Percentiles rank a stretch among this genome's conserved stretches.
phyloP scores from a whole-genome alignment of 2,797 vertebrate genomes.

The Champsocephalus gunnari region DNA sequence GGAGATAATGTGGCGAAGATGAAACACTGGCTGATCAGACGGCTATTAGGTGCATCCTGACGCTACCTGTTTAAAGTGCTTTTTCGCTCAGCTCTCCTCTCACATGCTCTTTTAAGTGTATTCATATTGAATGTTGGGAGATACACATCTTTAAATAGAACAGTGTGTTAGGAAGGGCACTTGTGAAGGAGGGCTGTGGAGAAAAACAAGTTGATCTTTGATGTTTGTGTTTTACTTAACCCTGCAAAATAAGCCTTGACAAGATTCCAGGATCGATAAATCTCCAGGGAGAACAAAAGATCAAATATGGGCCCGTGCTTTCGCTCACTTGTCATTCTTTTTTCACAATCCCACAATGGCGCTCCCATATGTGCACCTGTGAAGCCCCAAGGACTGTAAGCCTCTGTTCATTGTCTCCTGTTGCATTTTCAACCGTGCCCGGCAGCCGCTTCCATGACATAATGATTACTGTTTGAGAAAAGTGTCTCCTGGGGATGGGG shows the following conservation, averaged over 20 bases:
- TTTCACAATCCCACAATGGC: constrained; percentile 12
- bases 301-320: constrained; percentile 40
- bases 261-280: constrained; percentile 76
- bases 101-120: constrained; percentile 63
- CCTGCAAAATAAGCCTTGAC: constrained; percentile 65
- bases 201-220: constrained; percentile 67
- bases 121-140: constrained; percentile 62
- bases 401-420: constrained; percentile 40
- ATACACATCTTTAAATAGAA: constrained; percentile 70
- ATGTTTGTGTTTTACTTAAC: constrained; percentile 70
- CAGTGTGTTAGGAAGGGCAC: constrained; percentile 33
- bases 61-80: constrained; percentile 55
- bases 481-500: constrained; percentile 48
- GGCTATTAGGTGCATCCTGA: constrained; percentile 60
- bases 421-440: constrained; percentile 57
- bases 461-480: constrained; percentile 72
- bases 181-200: constrained; percentile 37
- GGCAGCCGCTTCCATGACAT: constrained; percentile 61
- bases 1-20: constrained; percentile 68
- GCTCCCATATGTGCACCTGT: constrained; percentile 24
- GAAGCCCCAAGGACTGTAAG: constrained; percentile 33
- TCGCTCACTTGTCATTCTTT: constrained; percentile 29
- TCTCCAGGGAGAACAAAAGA: constrained; percentile 53
- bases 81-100: constrained; percentile 36
- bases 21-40: constrained; percentile 65